Evolutionary conservation across 2,888 invertebrate species (phyloP), one percentile per base, ranked within the genome.

Genomic region (Drosophila antonietae): DNA sequence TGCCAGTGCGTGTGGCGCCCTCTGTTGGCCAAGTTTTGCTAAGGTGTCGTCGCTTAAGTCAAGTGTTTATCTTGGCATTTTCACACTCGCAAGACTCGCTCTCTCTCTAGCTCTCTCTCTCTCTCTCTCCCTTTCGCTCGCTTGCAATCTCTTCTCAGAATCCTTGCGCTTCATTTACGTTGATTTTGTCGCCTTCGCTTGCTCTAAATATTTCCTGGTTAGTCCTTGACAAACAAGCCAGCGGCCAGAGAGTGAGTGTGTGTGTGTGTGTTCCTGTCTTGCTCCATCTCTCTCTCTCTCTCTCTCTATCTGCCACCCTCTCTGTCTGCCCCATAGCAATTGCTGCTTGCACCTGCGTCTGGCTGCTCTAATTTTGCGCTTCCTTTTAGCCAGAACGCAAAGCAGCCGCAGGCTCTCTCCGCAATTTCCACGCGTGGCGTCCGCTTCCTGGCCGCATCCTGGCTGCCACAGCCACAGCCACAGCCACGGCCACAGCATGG

Each of bases 401-500:
- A 59, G 56, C 62, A 72, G 76, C 90, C 89, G 75, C 89, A 81
- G 84, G 89, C 81, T 65, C 62, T 61, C 59, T 65, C 68, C 68
- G 86, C 86, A 84, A 82, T 88, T 85, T 88, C 86, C 84, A 84
- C 72, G 84, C 86, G 86, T 84, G 80, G 71, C 83, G 80, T 87
- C 85, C 84, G 89, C 62, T 89, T 86, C 74, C 81, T 65, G 64
- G 53, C 67, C 62, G 70, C 66, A 61, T 63, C 67, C 70, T 63
- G 44, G 23, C 64, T 59, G 56, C 31, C 33, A n/a, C 47, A 0
- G 18, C 20, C 12, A 15, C 47, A 12, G 23, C 46, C n/a, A n/a
- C n/a, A n/a, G 56, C 31, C 33, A n/a, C 47, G 0, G 18, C 20
- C 12, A 15, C 47, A 12, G 23, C 46, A 7, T 23, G n/a, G 41